phyloP scores from a whole-genome alignment of 2,113 vertebrate genomes.

The Nasalis larvatus region DNA sequence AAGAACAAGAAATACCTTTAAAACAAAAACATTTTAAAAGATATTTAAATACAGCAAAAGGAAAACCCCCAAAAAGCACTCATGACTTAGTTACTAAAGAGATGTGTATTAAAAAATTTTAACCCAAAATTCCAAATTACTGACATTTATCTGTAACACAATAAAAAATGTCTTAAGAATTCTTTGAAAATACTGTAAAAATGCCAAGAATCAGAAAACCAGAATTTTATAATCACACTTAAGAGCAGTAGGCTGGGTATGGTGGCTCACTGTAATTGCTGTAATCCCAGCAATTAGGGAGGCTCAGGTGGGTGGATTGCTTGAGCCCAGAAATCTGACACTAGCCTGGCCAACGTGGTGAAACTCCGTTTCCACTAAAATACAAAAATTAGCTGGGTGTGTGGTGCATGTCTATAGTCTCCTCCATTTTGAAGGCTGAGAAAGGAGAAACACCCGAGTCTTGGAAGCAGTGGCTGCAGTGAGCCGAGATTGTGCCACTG shows the following conservation, averaged over 20 bases:
- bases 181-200: conserved; percentile 10
- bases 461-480: too few species aligned
- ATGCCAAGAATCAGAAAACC: neutral
- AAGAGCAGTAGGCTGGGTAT: neutral
- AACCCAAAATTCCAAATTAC: conserved; percentile 47
- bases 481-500: too few species aligned
- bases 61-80: neutral
- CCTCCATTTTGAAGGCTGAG: too few species aligned
- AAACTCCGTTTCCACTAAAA: too few species aligned
- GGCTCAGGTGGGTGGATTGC: too few species aligned
- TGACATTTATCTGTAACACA: neutral
- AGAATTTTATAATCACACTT: neutral
- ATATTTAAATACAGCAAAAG: conserved; percentile 38
- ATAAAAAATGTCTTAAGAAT: neutral
- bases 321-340: too few species aligned
- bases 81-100: neutral
- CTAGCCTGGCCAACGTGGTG: too few species aligned
- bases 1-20: conserved; percentile 96
- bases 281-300: too few species aligned
- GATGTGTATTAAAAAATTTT: neutral
- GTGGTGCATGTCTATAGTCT: too few species aligned
- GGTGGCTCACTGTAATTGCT: too few species aligned
- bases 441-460: too few species aligned
- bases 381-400: too few species aligned
- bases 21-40: conserved; percentile 81